Evolutionary conservation across 2,888 invertebrate species (phyloP).

Genomic region (Andrena trimmerana): DNA sequence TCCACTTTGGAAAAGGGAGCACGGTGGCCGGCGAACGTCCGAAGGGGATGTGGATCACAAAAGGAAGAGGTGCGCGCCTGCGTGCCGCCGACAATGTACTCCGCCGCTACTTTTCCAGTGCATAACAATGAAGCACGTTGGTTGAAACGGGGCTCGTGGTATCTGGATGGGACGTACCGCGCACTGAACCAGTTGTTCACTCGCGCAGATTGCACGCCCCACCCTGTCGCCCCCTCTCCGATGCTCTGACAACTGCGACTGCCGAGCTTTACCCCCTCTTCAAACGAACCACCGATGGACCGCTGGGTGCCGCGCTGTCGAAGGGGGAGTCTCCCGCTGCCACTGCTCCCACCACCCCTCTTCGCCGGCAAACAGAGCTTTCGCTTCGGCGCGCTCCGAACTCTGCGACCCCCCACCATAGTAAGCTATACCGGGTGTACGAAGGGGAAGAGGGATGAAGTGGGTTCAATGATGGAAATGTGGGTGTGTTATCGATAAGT

Average conservation of each 20-base stretch:
- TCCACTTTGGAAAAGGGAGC: slow-evolving; percentile 39
- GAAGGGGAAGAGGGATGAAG: no score
- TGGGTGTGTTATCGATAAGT: not conserved
- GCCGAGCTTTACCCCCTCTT: slow-evolving; percentile 48
- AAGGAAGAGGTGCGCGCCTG: slow-evolving; percentile 74
- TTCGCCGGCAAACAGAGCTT: slow-evolving; percentile 49
- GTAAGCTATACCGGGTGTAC: slow-evolving; percentile 48
- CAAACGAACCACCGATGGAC: slow-evolving; percentile 14
- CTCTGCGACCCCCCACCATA: slow-evolving; percentile 48
- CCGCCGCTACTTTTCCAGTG: slow-evolving; percentile 74
- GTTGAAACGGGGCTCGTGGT: slow-evolving; percentile 79
- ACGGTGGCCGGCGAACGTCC: slow-evolving; percentile 24
- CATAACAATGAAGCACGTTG: slow-evolving; percentile 80
- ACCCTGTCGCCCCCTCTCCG: slow-evolving; percentile 53
- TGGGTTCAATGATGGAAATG: no score
- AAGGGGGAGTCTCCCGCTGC: slow-evolving; percentile 15
- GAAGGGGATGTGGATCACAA: slow-evolving; percentile 53
- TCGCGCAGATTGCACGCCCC: slow-evolving; percentile 68
- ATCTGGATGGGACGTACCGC: slow-evolving; percentile 76
- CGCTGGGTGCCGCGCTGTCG: slow-evolving; percentile 12
- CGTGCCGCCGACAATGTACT: slow-evolving; percentile 79
- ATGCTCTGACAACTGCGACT: slow-evolving; percentile 5
- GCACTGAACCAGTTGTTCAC: slow-evolving; percentile 74
- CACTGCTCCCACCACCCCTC: slow-evolving; percentile 8
- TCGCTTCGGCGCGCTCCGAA: slow-evolving; percentile 49